Base-by-base conservation (phyloP, 1,140 invertebrate species). In the Sweltsa coloradensis region DNA sequence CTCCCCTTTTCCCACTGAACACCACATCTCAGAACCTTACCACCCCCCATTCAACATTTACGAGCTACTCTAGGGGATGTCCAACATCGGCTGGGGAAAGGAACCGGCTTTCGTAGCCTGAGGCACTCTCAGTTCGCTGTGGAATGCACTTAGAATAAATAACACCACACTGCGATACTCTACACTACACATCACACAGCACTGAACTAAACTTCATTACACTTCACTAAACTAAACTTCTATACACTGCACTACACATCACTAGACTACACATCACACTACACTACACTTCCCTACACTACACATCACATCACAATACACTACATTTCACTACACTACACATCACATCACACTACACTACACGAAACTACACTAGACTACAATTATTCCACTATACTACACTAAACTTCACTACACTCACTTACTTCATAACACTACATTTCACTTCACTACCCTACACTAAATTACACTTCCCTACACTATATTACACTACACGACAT, bases 101-200 rank as follows among this genome's bases (percentile, higher is more conserved):
- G n/a, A n/a, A n/a, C n/a, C n/a, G n/a, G n/a, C n/a, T n/a, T n/a
- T n/a, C n/a, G n/a, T n/a, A n/a, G n/a, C n/a, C n/a, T n/a, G n/a
- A n/a, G n/a, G n/a, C n/a, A n/a, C n/a, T n/a, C n/a, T n/a, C n/a
- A n/a, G n/a, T n/a, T n/a, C n/a, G n/a, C n/a, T n/a, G n/a, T n/a
- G n/a, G n/a, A n/a, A n/a, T n/a, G n/a, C 36, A 1, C 3, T 39
- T 39, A 11, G 16, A 11, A 39, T 18, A 2, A 11, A 11, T 13
- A 14, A 47, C 14, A 40, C 31, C 31, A 41, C 45, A 40, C 18
- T 18, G 39, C 45, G 39, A 14, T 18, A 46, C 45, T 37, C 34
- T 13, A 46, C 45, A 46, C 25, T 23, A 41, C 29, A 39, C 31
- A 18, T 39, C 36, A 47, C 43, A 45, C 34, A 34, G 3, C 31